A percentile compares a stretch with the other conserved stretches of the same genome.
Evolutionary conservation across 2,888 invertebrate genomes (phyloP).

Genomic region (Bruchidius siliquastri): DNA sequence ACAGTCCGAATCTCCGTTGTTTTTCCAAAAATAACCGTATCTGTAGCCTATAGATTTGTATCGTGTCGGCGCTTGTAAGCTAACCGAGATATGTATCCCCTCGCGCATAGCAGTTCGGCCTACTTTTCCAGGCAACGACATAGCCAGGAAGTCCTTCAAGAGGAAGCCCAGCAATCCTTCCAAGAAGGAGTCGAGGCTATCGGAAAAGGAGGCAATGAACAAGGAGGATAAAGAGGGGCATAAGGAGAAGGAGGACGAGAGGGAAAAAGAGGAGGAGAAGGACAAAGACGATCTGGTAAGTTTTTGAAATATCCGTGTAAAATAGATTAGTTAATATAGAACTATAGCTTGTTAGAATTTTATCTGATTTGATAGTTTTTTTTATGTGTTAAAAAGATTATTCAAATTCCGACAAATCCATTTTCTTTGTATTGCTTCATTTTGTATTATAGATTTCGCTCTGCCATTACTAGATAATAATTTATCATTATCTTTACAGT

Average conservation of each 20-base stretch:
- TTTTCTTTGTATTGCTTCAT: too few relatives aligned
- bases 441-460: too few relatives aligned
- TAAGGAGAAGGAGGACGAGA: constrained; percentile 21
- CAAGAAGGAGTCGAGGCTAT: constrained; percentile 40
- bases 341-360: too few relatives aligned
- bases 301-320: constrained; percentile 4
- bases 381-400: too few relatives aligned
- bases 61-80: not conserved
- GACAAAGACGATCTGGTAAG: constrained; percentile 27
- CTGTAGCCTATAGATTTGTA: not conserved
- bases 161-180: constrained; percentile 43
- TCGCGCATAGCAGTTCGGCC: not conserved
- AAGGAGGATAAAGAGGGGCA: constrained; percentile 30
- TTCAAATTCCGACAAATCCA: too few relatives aligned
- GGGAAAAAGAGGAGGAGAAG: constrained; percentile 22
- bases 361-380: too few relatives aligned
- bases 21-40: too few relatives aligned
- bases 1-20: too few relatives aligned
- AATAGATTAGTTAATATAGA: too few relatives aligned
- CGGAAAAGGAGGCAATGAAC: constrained; percentile 31
- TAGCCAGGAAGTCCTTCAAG: constrained; percentile 73
- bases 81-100: not conserved
- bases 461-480: too few relatives aligned
- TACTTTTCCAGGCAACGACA: constrained; percentile 55
- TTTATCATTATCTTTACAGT: constrained; percentile 23